These are phyloP conservation scores for Agrypnia vestita DNA, from an alignment of 1,140 invertebrate species.

Conservation along the genomic window DNA sequence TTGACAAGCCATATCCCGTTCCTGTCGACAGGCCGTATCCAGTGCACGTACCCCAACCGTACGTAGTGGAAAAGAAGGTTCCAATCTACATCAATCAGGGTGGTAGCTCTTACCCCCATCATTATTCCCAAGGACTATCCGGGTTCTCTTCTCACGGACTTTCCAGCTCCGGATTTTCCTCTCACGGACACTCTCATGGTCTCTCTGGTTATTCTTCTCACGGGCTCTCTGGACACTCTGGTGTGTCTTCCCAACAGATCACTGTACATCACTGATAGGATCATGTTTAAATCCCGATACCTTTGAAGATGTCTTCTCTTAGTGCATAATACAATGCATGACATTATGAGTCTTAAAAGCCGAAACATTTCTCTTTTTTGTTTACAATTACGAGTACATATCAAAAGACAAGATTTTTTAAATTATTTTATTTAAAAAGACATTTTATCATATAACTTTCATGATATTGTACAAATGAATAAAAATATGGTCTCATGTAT, in stretches of 20 bases:
- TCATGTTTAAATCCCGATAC: too few relatives aligned
- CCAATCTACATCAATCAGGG: conserved; percentile 60
- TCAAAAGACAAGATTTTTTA: too few relatives aligned
- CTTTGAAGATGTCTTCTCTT: too few relatives aligned
- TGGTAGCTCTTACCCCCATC: neutral
- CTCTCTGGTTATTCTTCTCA: conserved; percentile 30
- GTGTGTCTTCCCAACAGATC: conserved; percentile 37
- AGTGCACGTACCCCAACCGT: conserved; percentile 71
- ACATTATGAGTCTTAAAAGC: too few relatives aligned
- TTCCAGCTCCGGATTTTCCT: conserved; percentile 16
- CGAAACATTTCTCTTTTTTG: too few relatives aligned
- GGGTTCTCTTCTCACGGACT: too few relatives aligned
- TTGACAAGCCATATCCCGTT: conserved; percentile 63
- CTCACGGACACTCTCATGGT: neutral
- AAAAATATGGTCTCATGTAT: too few relatives aligned
- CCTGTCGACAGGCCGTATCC: conserved; percentile 65
- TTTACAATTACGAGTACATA: too few relatives aligned
- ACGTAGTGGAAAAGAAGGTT: conserved; percentile 70
- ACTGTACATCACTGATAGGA: conserved; percentile 38
- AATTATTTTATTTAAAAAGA: too few relatives aligned
- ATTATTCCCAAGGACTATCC: neutral
- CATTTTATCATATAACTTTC: too few relatives aligned
- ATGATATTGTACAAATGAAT: too few relatives aligned
- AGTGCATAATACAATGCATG: too few relatives aligned
- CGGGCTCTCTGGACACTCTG: conserved; percentile 32